Base-by-base conservation (phyloP, 2,113 vertebrate genomes). In the Leucopsar rothschildi region DNA sequence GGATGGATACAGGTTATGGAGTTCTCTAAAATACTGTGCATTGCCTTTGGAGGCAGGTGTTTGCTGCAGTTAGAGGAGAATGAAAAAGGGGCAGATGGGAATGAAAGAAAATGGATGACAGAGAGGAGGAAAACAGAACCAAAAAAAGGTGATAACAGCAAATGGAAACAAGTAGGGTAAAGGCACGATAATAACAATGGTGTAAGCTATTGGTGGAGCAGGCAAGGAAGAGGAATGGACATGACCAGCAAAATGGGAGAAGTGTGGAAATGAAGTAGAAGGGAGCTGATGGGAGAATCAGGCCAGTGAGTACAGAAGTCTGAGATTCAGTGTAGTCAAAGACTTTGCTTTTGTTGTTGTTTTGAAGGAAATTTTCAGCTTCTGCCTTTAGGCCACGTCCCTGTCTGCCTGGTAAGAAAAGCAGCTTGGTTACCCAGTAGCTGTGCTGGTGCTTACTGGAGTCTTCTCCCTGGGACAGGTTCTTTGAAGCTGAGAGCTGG, bases 111-210 rank as follows among this genome's bases (percentile, higher is more conserved):
- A 24, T 40, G 17, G 28, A 10, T 15, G 60, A 70, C 25, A 57
- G 22, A 68, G 47, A 40, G 20, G 45, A 80, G 12, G 2, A n/a
- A 77, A 85, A 71, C 11, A 57, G 31, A 31, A 47, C 23, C 1
- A 18, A 11, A 56, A 27, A 42, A 40, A 4, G 13, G 27, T 15
- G 13, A 23, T 35, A 60, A 68, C 15, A 77, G 39, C 28, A 80
- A 69, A 66, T 63, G 35, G 47, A 86, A 64, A 64, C 15, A 84
- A 60, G 21, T 35, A 49, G 33, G 5, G 10, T 28, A 29, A 39
- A 77, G 50, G 35, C 47, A 70, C 0, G 0, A 72, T 25, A 92
- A 61, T 0, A 4, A 5, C 31, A 44, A 25, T 27, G 25, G 35
- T 69, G 9, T 50, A n/a, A 61, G 16, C 10, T 28, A 5, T 3